Base-by-base conservation (phyloP, 2,797 vertebrate species). In the Myioborus miniatus region DNA sequence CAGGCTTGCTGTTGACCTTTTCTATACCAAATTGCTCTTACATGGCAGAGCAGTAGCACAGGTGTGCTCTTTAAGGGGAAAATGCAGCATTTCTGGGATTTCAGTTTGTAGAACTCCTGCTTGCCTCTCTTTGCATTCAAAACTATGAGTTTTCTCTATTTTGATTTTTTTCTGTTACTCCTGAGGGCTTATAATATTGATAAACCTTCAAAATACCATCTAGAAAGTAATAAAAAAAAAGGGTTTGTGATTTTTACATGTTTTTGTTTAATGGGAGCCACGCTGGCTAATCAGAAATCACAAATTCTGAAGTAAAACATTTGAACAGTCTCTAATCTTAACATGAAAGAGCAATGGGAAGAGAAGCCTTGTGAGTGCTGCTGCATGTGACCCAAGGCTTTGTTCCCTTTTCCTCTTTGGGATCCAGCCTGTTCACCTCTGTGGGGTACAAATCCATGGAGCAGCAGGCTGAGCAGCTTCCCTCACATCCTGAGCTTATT, bases 1-100 rank as follows among this genome's bases (percentile, higher is more conserved):
- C 89, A 20, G 15, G 69, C 67, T 87, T 71, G 81, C 85, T 84
- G 96, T 52, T 59, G 87, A 90, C 87, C 71, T 84, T 79, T 39
- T 34, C 36, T 11, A 4, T 43, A 34, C 53, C 15, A 15, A n/a
- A 60, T 44, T 65, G 50, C 64, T 77, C 23, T 46, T 19, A 55
- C 26, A 10, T 5, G 49, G 56, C 55, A 47, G 50, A 77, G 78
- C 56, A 39, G 89, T 58, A 71, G 43, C 79, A 64, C 97, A 98
- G 97, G 97, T 98, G 97, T 85, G 72, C 62, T 84, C 89, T 95
- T 89, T 64, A 34, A 64, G 75, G 50, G 62, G 76, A 94, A 95
- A 97, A 96, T 94, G 94, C 52, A 82, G 71, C 78, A 9, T 39
- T 46, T 64, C 41, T 62, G 60, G 68, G 85, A 55, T 94, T 49